Evolutionary conservation across 2,888 invertebrate species (phyloP), one percentile per base, ranked within the genome.

Genomic region (Xylocampa areola): DNA sequence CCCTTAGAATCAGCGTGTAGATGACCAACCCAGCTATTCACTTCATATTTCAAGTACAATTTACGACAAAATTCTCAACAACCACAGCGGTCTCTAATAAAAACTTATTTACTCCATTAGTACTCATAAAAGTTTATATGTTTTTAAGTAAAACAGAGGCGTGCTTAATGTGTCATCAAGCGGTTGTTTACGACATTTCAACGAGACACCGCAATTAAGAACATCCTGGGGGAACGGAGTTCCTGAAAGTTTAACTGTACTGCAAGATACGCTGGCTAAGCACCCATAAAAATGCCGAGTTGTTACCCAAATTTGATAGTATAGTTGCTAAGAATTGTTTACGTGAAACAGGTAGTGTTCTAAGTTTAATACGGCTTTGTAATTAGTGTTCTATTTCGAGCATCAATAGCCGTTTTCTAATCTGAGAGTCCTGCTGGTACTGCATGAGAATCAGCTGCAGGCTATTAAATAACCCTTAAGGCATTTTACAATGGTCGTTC

Each of bases 171-270:
- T 73, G 62, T 70, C 74, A 73, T 75, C 62, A 73, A 57, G 55
- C 53, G 50, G 69, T 70, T 80, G 83, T 88, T 89, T 86, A 89
- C 80, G 84, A 80, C 57, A 68, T 78, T 83, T 83, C 83, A 84
- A 86, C 84, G 81, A 84, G 80, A 80, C 69, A 66, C 73, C 73
- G 79, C 79, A 84, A 86, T 89, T 87, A 89, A 77, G 73, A 62
- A 72, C 77, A 80, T 84, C 83, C 83, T 79, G 79, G 44, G 72
- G 64, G 71, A 64, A 62, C 43, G 54, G 64, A 58, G 67, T 58
- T 54, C 51, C 68, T 51, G 61, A 59, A 69, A 61, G 32, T 61
- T 61, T 57, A 64, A 53, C 53, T 53, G 47, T 47, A 50, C 57
- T 50, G 25, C 39, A 32, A 47, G 69, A 60, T 47, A 64, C 57